Evolutionary conservation across 2,113 vertebrate species (phyloP), one percentile per base, ranked within the genome.

Genomic region (Anas platyrhynchos): DNA sequence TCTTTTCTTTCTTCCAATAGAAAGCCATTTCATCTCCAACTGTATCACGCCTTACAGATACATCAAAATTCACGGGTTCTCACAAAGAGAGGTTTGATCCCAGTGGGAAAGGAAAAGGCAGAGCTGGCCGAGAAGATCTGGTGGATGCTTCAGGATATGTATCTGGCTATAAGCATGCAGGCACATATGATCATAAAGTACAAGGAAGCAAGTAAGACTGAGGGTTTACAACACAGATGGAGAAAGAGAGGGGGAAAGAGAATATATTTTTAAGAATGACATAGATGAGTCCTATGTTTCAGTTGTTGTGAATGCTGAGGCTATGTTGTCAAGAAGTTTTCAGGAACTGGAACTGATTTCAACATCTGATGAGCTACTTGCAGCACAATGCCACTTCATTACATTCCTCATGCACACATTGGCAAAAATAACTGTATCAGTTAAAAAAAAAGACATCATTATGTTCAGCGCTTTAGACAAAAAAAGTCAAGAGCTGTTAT

Each of bases 51-150:
- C 99, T 99, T 65, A 99, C 99, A 3, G 99, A 99, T 98, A 98
- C 99, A 82, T 98, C 97, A 94, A 99, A 98, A 97, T 99, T 99
- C 97, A 99, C 99, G 0, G 99, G 99, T 44, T 99, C 99, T 65
- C 99, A 99, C 98, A 99, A 99, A 97, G 99, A 99, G 97, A 98
- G 99, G 16, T 99, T 99, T 52, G 99, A 99, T 95, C 84, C 98
- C 55, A 98, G 98, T 3, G 99, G 99, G 38, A 98, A 98, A 29
- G 99, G 99, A 89, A 99, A 98, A 97, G 99, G 99, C 90, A 99
- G 98, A 97, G 99, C 99, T 0, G 99, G 99, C 31, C 98, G 99
- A 9, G 99, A 99, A 88, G 99, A 99, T 91, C 89, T 99, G 94
- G 98, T 99, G 90, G 99, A 99, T 91, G 98, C 97, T 31, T 99